Evolutionary conservation across 2,797 vertebrate genomes (phyloP), one percentile per base, ranked within the genome.

Genomic region (Myiotriccus ornatus): DNA sequence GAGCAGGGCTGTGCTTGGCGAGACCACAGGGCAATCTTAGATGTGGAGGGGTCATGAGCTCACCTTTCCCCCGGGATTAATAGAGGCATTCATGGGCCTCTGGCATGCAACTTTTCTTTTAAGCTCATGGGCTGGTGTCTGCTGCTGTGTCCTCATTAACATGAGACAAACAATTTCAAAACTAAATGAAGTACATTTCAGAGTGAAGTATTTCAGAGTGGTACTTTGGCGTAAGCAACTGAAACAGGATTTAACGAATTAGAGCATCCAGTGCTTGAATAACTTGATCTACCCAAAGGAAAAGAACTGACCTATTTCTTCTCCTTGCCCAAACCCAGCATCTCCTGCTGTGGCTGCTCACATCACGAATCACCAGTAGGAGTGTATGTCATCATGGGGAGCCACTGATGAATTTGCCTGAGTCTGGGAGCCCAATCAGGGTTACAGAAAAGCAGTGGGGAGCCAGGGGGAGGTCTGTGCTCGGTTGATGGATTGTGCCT

Each of bases 151-250:
- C 34, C 14, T 63, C 77, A 62, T 52, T 59, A 78, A 77, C 57
- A 52, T 23, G 55, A 94, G 71, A 65, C 44, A 89, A 69, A 76
- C 43, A 81, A 35, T 78, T 96, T 89, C 79, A 68, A 79, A 95
- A 82, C 37, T 15, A 53, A 67, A 35, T 78, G 21, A 65, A 56
- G 43, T 69, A 50, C 47, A 41, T 85, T 91, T 91, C 41, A 67
- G 68, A 67, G 30, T 78, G 21, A 65, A 56, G 43, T 69, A 41
- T 83, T 91, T 91, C 39, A 67, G 68, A 67, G 30, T 4, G 5
- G 18, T 37, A 92, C 43, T 74, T 47, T 12, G 47, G 78, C 44
- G 49, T 75, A 87, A 87, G 47, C 30, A 78, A 41, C 46, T 64
- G 77, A 85, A 82, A 87, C 24, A 83, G 80, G 65, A 94, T 63